Conservation (phyloP, 2,888 invertebrate genomes). For the Hydroisotoma schaefferi region DNA sequence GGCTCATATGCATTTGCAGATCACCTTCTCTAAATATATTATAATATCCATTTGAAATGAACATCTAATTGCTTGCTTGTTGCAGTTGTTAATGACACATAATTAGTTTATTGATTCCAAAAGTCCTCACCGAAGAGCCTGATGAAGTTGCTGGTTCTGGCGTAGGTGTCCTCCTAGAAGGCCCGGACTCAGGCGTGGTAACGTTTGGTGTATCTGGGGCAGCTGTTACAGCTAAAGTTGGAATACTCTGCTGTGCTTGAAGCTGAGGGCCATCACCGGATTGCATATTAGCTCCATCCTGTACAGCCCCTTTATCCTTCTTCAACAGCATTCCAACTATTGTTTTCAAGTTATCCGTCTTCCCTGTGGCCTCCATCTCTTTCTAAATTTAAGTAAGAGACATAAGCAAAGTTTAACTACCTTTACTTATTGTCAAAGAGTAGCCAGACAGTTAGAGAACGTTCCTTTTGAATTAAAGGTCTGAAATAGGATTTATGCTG, state of each 20-base stretch:
- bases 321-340: conserved; percentile 47
- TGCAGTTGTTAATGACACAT: too few species aligned
- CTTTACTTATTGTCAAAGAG: background rate
- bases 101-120: too few species aligned
- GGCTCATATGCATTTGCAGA: too few species aligned
- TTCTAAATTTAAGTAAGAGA: conserved; percentile 29
- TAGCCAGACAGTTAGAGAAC: background rate
- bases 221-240: conserved; percentile 19
- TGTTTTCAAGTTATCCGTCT: conserved; percentile 45
- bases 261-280: background rate
- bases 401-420: conserved; percentile 7
- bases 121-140: too few species aligned
- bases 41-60: too few species aligned
- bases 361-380: conserved; percentile 45
- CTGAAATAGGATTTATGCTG: too few species aligned
- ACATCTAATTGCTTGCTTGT: too few species aligned
- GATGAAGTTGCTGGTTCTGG: background rate
- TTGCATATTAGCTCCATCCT: conserved; percentile 7
- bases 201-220: conserved; percentile 14
- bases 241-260: conserved; percentile 6
- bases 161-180: background rate
- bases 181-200: background rate
- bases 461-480: too few species aligned
- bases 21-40: too few species aligned
- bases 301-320: conserved; percentile 17